Evolutionary conservation across 2,888 invertebrate species (phyloP), one percentile per base, ranked within the genome.

Genomic region (Drosophila silvestris): DNA sequence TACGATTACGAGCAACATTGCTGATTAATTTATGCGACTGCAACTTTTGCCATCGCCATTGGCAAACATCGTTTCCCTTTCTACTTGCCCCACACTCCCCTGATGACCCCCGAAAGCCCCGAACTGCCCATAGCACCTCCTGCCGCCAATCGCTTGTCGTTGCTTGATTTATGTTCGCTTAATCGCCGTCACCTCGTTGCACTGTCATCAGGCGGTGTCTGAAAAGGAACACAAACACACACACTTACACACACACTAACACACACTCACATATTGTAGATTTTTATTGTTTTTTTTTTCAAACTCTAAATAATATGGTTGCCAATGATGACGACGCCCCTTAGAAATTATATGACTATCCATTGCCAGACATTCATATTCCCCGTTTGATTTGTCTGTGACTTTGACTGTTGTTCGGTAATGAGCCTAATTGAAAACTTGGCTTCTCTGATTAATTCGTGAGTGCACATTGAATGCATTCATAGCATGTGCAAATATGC

Each of bases 21-120:
- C 67, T 79, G 82, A 82, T 82, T 81, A 82, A 82, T 81, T 82
- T 82, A 79, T 82, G 81, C 71, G 67, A 70, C 60, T 79, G 69
- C 73, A 80, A 77, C 79, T 68, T 72, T 68, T 76, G 71, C 78
- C 78, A 62, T 30, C 59, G 58, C 57, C 37, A 62, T 41, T n/a
- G 35, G 26, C 44, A 30, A 51, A 39, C 68, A 58, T 35, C 54
- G 58, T 62, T 75, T 75, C 70, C 70, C 52, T 57, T 61, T 51
- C 64, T 14, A 51, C 56, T 62, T 22, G 30, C 12, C 19, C n/a
- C 19, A 12, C 10, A 10, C 26, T 50, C 19, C 5, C 10, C 19
- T 5, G 16, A 10, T 22, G 6, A 1, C 5, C 16, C 10, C 12
- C 28, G 16, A 26, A 10, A 4, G 2, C 1, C 16, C 19, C 19